Percentiles rank a stretch among this genome's conserved stretches.
Evolutionary conservation across 2,113 vertebrate genomes (phyloP).

Genomic region (Uria lomvia): DNA sequence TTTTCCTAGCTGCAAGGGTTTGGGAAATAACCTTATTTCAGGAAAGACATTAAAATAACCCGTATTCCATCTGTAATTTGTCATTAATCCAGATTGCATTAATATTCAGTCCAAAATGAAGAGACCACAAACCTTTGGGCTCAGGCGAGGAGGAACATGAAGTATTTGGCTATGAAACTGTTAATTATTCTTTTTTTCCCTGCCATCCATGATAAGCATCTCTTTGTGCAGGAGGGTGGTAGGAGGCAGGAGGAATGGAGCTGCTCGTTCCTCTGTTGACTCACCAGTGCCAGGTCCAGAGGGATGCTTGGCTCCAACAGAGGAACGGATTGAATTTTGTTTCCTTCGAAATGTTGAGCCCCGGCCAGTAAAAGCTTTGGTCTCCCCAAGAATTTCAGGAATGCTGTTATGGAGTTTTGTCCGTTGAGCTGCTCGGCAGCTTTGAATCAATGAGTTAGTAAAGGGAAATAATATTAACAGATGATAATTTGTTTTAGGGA

Average conservation of each 20-base stretch:
- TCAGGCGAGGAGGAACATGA: not conserved
- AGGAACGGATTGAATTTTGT: slow-evolving; percentile 39
- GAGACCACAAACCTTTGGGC: not conserved
- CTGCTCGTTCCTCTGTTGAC: not conserved
- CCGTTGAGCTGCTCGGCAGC: not conserved
- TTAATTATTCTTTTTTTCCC: not conserved
- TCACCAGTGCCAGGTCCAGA: not conserved
- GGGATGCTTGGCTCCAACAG: not conserved
- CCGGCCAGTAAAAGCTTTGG: slow-evolving; percentile 58
- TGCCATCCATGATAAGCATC: not conserved
- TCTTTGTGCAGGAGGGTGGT: slow-evolving; percentile 8
- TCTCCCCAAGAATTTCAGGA: slow-evolving; percentile 56
- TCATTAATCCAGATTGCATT: not conserved
- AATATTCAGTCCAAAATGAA: not conserved
- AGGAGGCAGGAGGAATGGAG: slow-evolving; percentile 3
- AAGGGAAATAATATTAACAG: not conserved
- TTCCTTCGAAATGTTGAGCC: slow-evolving; percentile 23
- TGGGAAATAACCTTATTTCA: not conserved
- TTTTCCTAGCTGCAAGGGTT: not conserved
- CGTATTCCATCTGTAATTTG: not conserved
- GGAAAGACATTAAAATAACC: not conserved
- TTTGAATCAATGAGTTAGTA: not conserved
- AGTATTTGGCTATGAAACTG: not conserved
- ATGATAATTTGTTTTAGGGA: slow-evolving; percentile 27
- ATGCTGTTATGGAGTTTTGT: not conserved